Base-by-base conservation (phyloP, 1,140 invertebrate species). In the Paralvinella palmiformis region DNA sequence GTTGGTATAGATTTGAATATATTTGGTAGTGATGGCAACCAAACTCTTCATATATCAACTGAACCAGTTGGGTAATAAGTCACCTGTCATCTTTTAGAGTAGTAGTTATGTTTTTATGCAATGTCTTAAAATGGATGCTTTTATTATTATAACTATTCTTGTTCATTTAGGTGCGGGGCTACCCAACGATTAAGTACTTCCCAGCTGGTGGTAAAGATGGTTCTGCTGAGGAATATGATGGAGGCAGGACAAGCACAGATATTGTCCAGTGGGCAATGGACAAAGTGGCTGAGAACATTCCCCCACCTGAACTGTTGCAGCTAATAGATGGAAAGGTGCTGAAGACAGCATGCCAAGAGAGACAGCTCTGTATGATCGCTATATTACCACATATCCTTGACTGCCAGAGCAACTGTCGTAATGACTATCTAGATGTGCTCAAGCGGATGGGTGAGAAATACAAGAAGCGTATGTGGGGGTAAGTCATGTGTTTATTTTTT, bases 101-200 rank as follows among this genome's bases (percentile, higher is more conserved):
- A n/a, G n/a, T n/a, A n/a, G n/a, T n/a, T n/a, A n/a, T n/a, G n/a
- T n/a, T n/a, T n/a, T n/a, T n/a, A n/a, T n/a, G n/a, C n/a, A n/a
- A n/a, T n/a, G n/a, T n/a, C n/a, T n/a, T n/a, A n/a, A n/a, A n/a
- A n/a, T n/a, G n/a, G n/a, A 41, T 41, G 37, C 37, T 41, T 41
- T 10, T 41, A 13, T 41, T 41, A 13, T 41, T 41, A 41, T 13
- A n/a, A n/a, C n/a, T n/a, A n/a, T n/a, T n/a, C n/a, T n/a, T 57
- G 13, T 15, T 57, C 33, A 22, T 57, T n/a, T 27, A 82, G 79
- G 88, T 99, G 36, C 86, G 89, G 71, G 96, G 96, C 0, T 99
- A 95, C 82, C 96, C 96, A 10, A 98, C 96, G 7, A 98, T 99
- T 66, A 99, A 99, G 82, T 88, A 89, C 76, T 99, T 99, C 83